Base-by-base conservation (phyloP, 2,888 invertebrate genomes). In the Erannis defoliaria region DNA sequence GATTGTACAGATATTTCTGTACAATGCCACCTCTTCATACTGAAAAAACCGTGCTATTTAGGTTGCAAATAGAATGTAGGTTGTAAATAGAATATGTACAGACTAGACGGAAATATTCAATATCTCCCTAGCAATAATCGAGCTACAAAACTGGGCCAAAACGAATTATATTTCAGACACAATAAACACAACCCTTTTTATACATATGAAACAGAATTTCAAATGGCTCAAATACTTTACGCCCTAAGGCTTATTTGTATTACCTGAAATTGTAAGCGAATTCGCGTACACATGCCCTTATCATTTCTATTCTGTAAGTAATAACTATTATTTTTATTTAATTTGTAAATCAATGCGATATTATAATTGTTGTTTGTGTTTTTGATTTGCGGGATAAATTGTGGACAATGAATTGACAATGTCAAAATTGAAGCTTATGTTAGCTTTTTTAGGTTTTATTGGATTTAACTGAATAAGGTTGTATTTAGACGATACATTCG, bases 251-350 rank as follows among this genome's bases (percentile, higher is more conserved):
- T 37, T 54, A 65, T 48, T 48, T 54, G 29, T 45, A 55, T 65
- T 67, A 69, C 69, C 69, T 64, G 59, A 53, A 58, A 53, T 62
- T 64, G 62, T 68, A 72, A 46, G 68, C 69, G 49, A 69, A 33
- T 51, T 66, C 59, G 21, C 67, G 67, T 38, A 55, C 49, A 18
- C 64, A 64, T 38, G 46, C 38, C 56, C 55, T 57, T 40, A 69
- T 54, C 69, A 69, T 69, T 55, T 60, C 56, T 46, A 18, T 33
- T 23, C 5, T n/a, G n/a, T n/a, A 38, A 21, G 40, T 21, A 23
- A 18, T 16, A 3, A 26, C 42, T 40, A 48, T 59, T 38, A 10
- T 21, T n/a, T 48, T 21, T 21, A 46, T 23, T 6, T 8, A 31
- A 12, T 53, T 31, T 29, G 14, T 23, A 18, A 10, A 55, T 29